Percentiles rank a stretch among this genome's conserved stretches.
These are phyloP conservation scores for Cephus rjabovi DNA, from an alignment of 2,888 invertebrate genomes.

Conservation along the genomic window DNA sequence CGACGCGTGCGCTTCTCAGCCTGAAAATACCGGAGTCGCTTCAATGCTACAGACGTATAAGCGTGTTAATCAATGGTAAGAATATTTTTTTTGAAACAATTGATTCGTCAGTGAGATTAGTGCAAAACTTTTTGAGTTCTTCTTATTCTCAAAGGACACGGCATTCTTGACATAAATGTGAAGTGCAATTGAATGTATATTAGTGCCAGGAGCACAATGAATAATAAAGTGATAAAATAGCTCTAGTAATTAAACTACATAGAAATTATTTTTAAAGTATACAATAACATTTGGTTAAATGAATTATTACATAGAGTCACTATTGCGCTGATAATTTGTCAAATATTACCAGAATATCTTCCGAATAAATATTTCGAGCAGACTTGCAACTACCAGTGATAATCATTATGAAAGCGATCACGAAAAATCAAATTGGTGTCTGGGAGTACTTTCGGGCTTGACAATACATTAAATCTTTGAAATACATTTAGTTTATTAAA, in stretches of 20 bases:
- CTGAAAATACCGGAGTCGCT: constrained; percentile 8
- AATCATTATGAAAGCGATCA: not conserved
- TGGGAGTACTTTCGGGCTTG: not conserved
- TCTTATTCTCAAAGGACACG: not conserved
- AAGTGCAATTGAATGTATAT: not conserved
- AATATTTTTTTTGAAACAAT: constrained; percentile 12
- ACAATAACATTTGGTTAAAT: not conserved
- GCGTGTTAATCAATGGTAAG: constrained; percentile 31
- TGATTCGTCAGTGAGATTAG: constrained; percentile 14
- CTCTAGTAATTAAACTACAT: not conserved
- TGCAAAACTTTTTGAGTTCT: not conserved
- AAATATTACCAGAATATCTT: not conserved
- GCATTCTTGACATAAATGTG: not conserved
- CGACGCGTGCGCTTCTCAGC: constrained; percentile 44
- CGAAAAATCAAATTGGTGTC: not conserved
- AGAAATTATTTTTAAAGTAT: not conserved
- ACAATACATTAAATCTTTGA: not conserved
- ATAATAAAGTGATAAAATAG: not conserved
- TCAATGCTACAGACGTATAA: constrained; percentile 26
- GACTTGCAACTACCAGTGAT: not conserved
- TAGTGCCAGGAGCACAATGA: not conserved
- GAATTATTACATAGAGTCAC: not conserved
- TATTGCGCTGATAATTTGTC: not conserved
- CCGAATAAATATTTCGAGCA: not conserved
- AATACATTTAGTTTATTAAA: not conserved